A percentile compares a stretch with the other conserved stretches of the same genome.
phyloP scores from a whole-genome alignment of 2,113 vertebrate species.

The Vidua macroura region DNA sequence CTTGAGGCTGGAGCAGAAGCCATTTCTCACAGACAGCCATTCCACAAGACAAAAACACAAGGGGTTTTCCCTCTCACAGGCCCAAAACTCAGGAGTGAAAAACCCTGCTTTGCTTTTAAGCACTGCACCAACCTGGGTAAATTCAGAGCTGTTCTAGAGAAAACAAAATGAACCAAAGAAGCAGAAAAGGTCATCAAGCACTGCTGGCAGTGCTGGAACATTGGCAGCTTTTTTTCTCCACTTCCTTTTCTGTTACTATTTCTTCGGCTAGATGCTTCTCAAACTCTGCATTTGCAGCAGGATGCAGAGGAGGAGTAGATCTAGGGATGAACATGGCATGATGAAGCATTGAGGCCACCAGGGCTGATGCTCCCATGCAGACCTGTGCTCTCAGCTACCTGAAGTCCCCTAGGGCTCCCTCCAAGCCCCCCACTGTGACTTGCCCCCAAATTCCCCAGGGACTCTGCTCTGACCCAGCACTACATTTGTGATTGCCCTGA shows the following conservation, averaged over 20 bases:
- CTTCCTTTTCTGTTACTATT: slow-evolving; percentile 12
- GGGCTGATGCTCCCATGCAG: rapidly evolving
- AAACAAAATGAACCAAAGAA: neutral
- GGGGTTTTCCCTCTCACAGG: neutral
- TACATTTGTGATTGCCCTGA: slow-evolving; percentile 17
- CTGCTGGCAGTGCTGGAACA: neutral
- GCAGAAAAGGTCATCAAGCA: neutral
- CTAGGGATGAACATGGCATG: neutral
- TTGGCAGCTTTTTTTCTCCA: neutral
- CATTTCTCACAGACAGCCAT: neutral
- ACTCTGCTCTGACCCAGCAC: neutral
- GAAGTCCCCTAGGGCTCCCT: neutral
- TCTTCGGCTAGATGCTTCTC: neutral
- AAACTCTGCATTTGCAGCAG: neutral
- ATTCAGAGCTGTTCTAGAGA: neutral
- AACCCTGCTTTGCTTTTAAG: neutral
- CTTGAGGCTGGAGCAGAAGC: neutral
- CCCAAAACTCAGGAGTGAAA: neutral
- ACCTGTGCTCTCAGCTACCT: neutral
- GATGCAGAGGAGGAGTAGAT: neutral
- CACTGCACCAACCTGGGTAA: neutral
- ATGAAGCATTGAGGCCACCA: rapidly evolving
- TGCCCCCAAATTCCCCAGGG: slow-evolving; percentile 56
- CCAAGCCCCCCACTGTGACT: neutral
- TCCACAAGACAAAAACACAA: neutral